Percentiles rank a stretch among this genome's conserved stretches.
Evolutionary conservation across 1,140 invertebrate species (phyloP).

Genomic region (Brachionus manjavacas): DNA sequence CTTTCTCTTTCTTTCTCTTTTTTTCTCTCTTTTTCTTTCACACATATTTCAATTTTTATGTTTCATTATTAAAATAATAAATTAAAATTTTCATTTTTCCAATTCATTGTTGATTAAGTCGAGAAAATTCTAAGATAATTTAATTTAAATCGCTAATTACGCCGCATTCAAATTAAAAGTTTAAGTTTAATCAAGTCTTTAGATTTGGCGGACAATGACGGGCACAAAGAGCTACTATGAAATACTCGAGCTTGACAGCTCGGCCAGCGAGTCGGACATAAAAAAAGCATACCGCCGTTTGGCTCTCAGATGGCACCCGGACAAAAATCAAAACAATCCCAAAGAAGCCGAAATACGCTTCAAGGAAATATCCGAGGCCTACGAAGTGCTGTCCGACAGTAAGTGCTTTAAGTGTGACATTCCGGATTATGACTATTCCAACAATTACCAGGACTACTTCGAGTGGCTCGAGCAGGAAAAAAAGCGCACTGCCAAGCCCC

Average conservation of each 20-base stretch:
- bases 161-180: neutral
- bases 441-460: slow-evolving; percentile 40
- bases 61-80: neutral
- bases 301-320: slow-evolving; percentile 98
- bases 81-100: slow-evolving; percentile 1
- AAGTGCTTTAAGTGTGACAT: slow-evolving; percentile 55
- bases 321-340: slow-evolving; percentile 94
- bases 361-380: slow-evolving; percentile 95
- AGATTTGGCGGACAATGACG: neutral
- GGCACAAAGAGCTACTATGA: slow-evolving; percentile 31
- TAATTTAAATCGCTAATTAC: neutral
- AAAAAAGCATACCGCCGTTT: slow-evolving; percentile 84
- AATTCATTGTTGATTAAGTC: neutral
- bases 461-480: slow-evolving; percentile 40
- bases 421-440: slow-evolving; percentile 17
- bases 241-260: slow-evolving; percentile 65
- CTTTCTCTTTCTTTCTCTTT: neutral
- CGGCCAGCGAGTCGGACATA: slow-evolving; percentile 87
- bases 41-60: neutral
- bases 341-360: slow-evolving; percentile 93
- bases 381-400: slow-evolving; percentile 79
- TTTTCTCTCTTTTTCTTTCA: neutral
- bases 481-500: neutral
- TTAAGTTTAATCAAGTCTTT: neutral
- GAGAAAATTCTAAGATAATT: neutral